phyloP scores from a whole-genome alignment of 1,140 invertebrate genomes.

The Procambarus clarkii region DNA sequence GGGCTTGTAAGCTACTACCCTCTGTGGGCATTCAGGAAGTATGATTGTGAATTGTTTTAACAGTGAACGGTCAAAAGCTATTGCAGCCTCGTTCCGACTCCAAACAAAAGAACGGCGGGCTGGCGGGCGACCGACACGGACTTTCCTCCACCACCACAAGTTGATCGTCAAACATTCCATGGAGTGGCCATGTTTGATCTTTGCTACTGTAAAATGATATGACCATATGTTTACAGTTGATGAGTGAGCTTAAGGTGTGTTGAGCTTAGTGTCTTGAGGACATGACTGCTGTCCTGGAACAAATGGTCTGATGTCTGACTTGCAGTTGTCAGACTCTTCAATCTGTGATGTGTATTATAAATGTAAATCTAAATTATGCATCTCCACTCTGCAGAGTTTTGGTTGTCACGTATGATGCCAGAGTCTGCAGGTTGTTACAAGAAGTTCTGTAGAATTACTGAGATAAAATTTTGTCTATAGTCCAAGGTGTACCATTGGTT shows the following conservation, averaged over 20 bases:
- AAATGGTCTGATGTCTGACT: slow-evolving; percentile 56
- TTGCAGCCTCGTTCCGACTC: not conserved
- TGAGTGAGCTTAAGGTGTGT: slow-evolving; percentile 45
- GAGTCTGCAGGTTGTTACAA: slow-evolving; percentile 62
- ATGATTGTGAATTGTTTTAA: slow-evolving; percentile 16
- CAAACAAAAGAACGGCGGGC: slow-evolving; percentile 1
- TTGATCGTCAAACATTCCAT: slow-evolving; percentile 58
- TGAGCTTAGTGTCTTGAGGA: slow-evolving; percentile 11
- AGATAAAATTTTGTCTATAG: slow-evolving; percentile 64
- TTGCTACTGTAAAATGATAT: slow-evolving; percentile 6
- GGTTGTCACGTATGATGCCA: slow-evolving; percentile 18
- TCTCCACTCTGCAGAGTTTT: slow-evolving; percentile 30
- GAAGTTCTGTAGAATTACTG: slow-evolving; percentile 57
- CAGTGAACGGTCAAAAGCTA: slow-evolving; percentile 1
- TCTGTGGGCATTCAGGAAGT: slow-evolving; percentile 60
- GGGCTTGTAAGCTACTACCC: slow-evolving; percentile 16
- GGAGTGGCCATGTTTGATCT: slow-evolving; percentile 39
- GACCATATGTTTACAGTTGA: slow-evolving; percentile 29
- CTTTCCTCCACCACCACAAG: slow-evolving; percentile 10
- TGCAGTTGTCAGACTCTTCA: slow-evolving; percentile 54
- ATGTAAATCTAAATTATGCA: slow-evolving; percentile 68
- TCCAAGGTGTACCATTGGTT: slow-evolving; percentile 67
- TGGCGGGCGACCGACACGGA: slow-evolving; percentile 44
- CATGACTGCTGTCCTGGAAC: slow-evolving; percentile 40
- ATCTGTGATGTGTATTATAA: slow-evolving; percentile 69